Evolutionary conservation across 2,113 vertebrate species (phyloP).

Genomic region (Zosterops borbonicus): DNA sequence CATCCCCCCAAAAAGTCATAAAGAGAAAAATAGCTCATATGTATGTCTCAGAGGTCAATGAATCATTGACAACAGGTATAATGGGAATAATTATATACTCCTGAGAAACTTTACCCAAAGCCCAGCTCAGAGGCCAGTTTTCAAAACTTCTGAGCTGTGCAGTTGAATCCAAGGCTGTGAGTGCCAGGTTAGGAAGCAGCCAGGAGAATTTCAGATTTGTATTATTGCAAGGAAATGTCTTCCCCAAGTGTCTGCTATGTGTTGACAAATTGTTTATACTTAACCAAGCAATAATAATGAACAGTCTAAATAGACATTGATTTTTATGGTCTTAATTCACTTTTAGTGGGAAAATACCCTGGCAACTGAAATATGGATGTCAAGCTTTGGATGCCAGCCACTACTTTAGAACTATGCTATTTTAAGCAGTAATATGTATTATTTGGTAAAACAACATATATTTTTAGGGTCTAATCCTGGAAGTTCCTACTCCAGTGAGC

Average conservation of each 20-base stretch:
- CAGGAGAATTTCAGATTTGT: constrained; percentile 12
- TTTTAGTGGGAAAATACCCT: constrained; percentile 52
- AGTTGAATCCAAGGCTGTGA: not conserved
- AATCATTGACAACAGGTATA: constrained; percentile 75
- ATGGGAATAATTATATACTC: constrained; percentile 72
- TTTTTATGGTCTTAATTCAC: constrained; percentile 60
- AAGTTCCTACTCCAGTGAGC: not conserved
- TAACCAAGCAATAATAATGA: constrained; percentile 59
- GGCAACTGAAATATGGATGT: constrained; percentile 48
- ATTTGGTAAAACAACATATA: constrained; percentile 22
- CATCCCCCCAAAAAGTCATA: constrained; percentile 68
- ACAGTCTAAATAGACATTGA: constrained; percentile 50
- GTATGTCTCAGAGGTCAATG: constrained; percentile 63
- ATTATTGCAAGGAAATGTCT: not conserved
- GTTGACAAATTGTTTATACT: constrained; percentile 69
- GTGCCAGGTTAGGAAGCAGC: constrained; percentile 32
- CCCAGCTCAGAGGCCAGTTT: constrained; percentile 42
- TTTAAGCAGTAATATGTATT: constrained; percentile 30
- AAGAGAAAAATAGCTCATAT: constrained; percentile 68
- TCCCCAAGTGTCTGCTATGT: constrained; percentile 41
- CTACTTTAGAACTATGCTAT: constrained; percentile 1
- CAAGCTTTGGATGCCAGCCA: constrained; percentile 36
- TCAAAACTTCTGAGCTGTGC: constrained; percentile 41
- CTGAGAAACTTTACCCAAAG: constrained; percentile 60
- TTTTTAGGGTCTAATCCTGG: constrained; percentile 35